These are phyloP conservation scores for Eugnorisma glareosa DNA, from an alignment of 2,888 invertebrate species.

Conservation along the genomic window DNA sequence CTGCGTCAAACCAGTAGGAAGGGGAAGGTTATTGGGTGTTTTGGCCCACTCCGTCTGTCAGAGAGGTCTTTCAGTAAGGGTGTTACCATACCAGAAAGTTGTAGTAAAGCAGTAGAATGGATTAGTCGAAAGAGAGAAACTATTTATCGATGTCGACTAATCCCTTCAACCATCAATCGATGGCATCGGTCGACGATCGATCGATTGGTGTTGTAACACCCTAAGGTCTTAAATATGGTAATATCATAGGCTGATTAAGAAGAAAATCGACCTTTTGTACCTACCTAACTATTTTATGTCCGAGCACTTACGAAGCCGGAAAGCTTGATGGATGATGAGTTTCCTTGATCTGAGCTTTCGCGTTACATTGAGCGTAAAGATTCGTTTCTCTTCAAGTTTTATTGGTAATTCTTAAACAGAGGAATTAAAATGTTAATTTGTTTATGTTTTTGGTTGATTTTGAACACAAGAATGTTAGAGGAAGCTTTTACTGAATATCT, in stretches of 20 bases:
- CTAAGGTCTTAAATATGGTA: background rate
- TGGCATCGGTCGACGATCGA: no score
- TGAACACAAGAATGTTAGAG: background rate
- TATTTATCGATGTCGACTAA: no score
- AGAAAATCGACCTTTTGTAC: background rate
- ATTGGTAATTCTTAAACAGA: constrained; percentile 8
- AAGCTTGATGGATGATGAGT: constrained; percentile 49
- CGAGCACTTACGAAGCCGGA: constrained; percentile 48
- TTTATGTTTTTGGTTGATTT: background rate
- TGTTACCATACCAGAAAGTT: no score
- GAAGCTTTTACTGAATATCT: background rate
- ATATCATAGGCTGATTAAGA: background rate
- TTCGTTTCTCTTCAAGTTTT: constrained; percentile 30
- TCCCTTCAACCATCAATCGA: no score
- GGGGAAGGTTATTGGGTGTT: background rate
- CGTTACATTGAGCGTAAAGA: constrained; percentile 38
- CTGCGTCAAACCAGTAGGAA: background rate
- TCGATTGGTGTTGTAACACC: no score
- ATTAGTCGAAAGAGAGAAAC: no score
- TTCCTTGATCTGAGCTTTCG: constrained; percentile 19
- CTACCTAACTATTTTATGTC: background rate
- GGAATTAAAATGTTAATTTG: background rate
- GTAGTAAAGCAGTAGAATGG: no score
- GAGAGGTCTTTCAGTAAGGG: background rate
- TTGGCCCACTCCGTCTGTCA: background rate